Evolutionary conservation across 2,113 vertebrate species (phyloP), one percentile per base, ranked within the genome.

Genomic region (Thunnus thynnus): DNA sequence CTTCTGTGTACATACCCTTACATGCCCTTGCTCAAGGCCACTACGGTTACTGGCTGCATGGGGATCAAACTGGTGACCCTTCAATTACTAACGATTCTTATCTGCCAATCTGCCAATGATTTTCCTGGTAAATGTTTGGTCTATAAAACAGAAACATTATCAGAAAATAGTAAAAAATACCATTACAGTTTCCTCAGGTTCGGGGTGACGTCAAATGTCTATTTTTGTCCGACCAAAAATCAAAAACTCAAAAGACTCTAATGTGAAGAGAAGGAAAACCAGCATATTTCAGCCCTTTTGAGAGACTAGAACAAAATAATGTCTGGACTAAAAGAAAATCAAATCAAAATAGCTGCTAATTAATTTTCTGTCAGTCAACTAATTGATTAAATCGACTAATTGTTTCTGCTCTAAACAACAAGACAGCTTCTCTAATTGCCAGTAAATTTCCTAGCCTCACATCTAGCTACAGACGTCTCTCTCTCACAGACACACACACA

Each of bases 1-100:
- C 44, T 20, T 5, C 41, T 5, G 71, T 1, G n/a, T n/a, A 63
- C 51, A 69, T 36, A 44, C 48, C 16, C 22, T 61, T 20, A 68
- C 52, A 55, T 48, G 69, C 12, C 66, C 72, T 76, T 68, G 60
- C 60, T 72, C 18, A 70, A 48, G 66, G 62, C 32, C 46, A 64
- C 22, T 18, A 12, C 6, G 51, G 25, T 22, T 4, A 44, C 20
- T 25, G n/a, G 36, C 7, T 52, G 9, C 46, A 71, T 11, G 18
- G 27, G 3, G 32, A 73, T 36, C 55, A 67, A 60, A 78, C 44
- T 27, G 58, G 11, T 3, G 58, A 44, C 14, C 9, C 4, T 41
- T 73, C 16, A 58, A 8, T 60, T 48, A 65, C 4, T 27, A 60
- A 25, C 1, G 20, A 14, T 52, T 32, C 13, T 4, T 2, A 16